Base-by-base conservation (phyloP, 2,888 invertebrate species). In the Hipparchia semele region DNA sequence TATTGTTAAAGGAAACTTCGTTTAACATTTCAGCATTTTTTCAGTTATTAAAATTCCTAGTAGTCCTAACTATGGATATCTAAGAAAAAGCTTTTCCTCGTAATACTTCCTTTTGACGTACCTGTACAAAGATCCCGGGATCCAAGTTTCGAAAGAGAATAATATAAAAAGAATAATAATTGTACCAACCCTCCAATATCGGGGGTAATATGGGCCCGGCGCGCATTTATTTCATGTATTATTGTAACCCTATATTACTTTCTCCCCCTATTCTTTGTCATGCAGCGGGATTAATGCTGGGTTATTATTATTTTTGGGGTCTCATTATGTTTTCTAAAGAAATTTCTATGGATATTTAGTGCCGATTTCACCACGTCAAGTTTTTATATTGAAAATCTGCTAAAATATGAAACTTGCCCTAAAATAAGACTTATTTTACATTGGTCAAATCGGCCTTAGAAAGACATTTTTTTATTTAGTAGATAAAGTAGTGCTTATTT, bases 181-280 rank as follows among this genome's bases (percentile, higher is more conserved):
- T 54, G 67, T 67, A 49, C 67, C 67, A 61, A 67, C 71, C 71
- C 71, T 71, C 71, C 71, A 67, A 71, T 71, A 71, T 54, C 71
- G 67, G 54, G 66, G 54, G 66, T 71, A 71, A 71, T 67, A 60
- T 61, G 51, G 54, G 54, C 67, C 67, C 67, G 45, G 53, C 39
- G 61, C 60, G 67, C 53, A 71, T 67, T 67, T 71, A 71, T 71
- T 67, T 67, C 61, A 23, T 61, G 58, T 67, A 54, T 71, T 71
- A 67, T 67, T 67, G 53, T 71, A 45, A 51, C 66, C 53, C 67
- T 56, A 53, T 71, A 71, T 67, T 67, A 61, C 59, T 59, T 65
- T 39, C 65, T 56, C 51, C 59, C 59, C 71, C 65, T 46, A 33
- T 65, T 58, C 65, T 51, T 65, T 66, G 65, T 39, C 59, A 51